phyloP scores from a whole-genome alignment of 2,888 invertebrate genomes.

The Schizaphis graminum region DNA sequence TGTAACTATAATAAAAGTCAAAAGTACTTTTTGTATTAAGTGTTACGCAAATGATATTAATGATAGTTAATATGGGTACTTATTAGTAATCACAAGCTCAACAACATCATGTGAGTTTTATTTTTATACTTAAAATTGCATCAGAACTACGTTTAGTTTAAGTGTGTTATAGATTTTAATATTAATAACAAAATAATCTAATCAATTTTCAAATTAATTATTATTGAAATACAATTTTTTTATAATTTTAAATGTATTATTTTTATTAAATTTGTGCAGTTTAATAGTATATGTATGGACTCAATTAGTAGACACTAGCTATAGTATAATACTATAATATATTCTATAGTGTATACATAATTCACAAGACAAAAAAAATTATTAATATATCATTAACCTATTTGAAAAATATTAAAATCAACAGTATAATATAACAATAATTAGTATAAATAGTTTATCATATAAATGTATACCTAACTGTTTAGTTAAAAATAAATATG shows the following conservation, averaged over 20 bases:
- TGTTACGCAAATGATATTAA: neutral
- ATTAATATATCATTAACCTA: too few species aligned
- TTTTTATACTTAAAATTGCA: neutral
- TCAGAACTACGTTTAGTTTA: neutral
- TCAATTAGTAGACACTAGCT: neutral
- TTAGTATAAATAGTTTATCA: too few species aligned
- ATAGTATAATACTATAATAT: neutral
- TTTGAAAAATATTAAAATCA: neutral
- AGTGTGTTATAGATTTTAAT: neutral
- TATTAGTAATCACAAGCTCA: neutral
- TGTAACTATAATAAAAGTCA: neutral
- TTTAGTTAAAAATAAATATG: neutral
- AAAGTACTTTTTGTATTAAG: neutral
- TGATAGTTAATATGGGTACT: neutral
- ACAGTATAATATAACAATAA: too few species aligned
- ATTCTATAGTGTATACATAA: neutral
- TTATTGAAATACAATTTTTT: neutral
- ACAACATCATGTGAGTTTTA: neutral
- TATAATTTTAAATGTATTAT: neutral
- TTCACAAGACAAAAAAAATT: neutral
- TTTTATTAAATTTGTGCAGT: neutral
- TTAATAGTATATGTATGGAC: neutral
- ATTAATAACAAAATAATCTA: neutral
- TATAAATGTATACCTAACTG: neutral
- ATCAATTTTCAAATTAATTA: neutral